Evolutionary conservation across 2,113 vertebrate species (phyloP), one percentile per base, ranked within the genome.

Genomic region (Cepphus grylle): DNA sequence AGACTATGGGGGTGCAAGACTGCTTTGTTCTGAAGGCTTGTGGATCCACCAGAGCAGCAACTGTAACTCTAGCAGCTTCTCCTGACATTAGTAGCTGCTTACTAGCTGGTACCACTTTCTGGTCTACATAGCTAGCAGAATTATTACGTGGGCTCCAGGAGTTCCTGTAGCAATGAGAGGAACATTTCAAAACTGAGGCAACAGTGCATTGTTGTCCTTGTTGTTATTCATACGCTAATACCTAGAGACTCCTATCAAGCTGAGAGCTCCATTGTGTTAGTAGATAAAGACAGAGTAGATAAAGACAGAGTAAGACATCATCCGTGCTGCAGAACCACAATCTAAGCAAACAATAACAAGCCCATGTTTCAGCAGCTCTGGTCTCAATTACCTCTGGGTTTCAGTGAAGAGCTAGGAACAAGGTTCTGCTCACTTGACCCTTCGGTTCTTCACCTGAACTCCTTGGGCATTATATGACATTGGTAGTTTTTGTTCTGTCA

Each of bases 171-270:
- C 43, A 82, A 10, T 18, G 15, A 83, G 29, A 65, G 8, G 6
- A 5, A 32, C 25, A 47, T 86, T 86, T 67, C 62, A 86, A 56
- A 93, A 91, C 20, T 25, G 34, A 70, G 29, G 20, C 36, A 62
- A 55, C 20, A 21, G 11, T 67, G 17, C 55, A 26, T 29, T 69
- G 16, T 66, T 83, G 9, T 69, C 43, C 9, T 42, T 12, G 26
- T 40, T 85, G 32, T 65, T 82, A 40, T 20, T 72, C 2, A 0
- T n/a, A 26, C 0, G 0, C 1, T 61, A 34, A 32, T 72, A 29
- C 30, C 23, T 79, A 18, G 34, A 58, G 13, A 36, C 11, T 93
- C 3, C 45, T 52, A 5, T 43, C n/a, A 66, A 52, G 50, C 53
- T 72, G 29, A 59, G 20, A 40, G 3, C 59, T 12, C 14, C 26